Evolutionary conservation across 1,140 invertebrate species (phyloP), one percentile per base, ranked within the genome.

Genomic region (Drosophila arizonae): DNA sequence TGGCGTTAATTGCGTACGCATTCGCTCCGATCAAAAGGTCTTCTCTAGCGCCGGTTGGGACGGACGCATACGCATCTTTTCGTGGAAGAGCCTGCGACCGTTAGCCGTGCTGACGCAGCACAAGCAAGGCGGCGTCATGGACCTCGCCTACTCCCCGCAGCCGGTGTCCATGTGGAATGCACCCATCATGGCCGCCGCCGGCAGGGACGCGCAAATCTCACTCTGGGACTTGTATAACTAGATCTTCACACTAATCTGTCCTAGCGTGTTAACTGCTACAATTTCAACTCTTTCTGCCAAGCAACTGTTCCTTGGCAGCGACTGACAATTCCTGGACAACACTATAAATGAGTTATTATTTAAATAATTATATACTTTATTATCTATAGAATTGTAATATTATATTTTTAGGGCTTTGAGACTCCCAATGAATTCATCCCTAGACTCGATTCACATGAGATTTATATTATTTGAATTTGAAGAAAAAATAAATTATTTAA

Each of bases 1-100:
- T 6, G 96, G 96, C 46, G 94, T 95, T 30, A 95, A 94, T 84
- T 93, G 93, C 72, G 92, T 96, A n/a, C 93, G 93, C 69, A 94
- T 96, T 52, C 93, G 96, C 62, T 79, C 92, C 0, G 96, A 97
- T 92, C 93, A 94, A 10, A 96, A 95, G 91, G 94, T 97, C 6
- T 94, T 97, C 82, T 94, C 94, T 21, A 93, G 93, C 24, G 96
- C 94, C 39, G 95, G 96, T 21, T 96, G 95, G 95, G 96, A 97
- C 87, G 94, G 94, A 4, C 93, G 94, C 54, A 93, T 97, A 46
- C 92, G 96, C 80, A 93, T 97, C 72, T 97, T 95, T 90, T 95
- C 96, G 5, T 95, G 95, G 94, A 96, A 96, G 88, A 95, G 94
- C 62, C 90, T 97, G 9, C 93, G 95, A 52, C 94, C 95, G 3